Evolutionary conservation across 1,140 invertebrate species (phyloP).

Genomic region (Bombus confusus): DNA sequence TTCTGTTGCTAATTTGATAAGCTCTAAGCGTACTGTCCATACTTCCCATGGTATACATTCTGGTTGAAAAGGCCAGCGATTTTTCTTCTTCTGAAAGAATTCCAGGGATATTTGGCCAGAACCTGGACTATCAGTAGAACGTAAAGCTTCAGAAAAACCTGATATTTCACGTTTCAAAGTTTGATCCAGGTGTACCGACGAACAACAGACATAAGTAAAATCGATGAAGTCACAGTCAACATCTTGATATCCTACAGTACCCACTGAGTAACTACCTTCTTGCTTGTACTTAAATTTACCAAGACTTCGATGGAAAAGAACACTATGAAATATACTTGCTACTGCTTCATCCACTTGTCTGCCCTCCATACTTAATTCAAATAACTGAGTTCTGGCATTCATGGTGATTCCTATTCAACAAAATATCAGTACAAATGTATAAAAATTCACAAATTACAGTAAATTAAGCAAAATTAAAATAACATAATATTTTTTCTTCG

Average conservation of each 20-base stretch:
- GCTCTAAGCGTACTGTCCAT: conserved; percentile 95
- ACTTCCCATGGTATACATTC: conserved; percentile 98
- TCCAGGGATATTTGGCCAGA: conserved; percentile 95
- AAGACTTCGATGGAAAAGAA: conserved; percentile 95
- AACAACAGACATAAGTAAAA: conserved; percentile 97
- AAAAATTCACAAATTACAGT: not conserved
- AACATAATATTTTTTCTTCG: not conserved
- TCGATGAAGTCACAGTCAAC: conserved; percentile 99
- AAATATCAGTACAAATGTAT: not conserved
- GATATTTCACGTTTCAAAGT: conserved; percentile 91
- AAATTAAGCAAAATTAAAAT: not conserved
- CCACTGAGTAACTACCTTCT: conserved; percentile 96
- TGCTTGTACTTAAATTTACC: conserved; percentile 98
- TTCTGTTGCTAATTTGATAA: conserved; percentile 93
- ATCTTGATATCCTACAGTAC: conserved; percentile 96
- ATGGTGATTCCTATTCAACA: conserved; percentile 82
- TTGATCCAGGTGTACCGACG: conserved; percentile 89
- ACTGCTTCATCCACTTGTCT: conserved; percentile 97
- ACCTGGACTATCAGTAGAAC: conserved; percentile 88
- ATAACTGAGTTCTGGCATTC: conserved; percentile 94
- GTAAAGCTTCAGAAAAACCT: conserved; percentile 92
- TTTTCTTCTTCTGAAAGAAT: conserved; percentile 96
- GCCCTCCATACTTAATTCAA: conserved; percentile 95
- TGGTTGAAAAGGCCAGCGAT: conserved; percentile 92
- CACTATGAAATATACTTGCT: conserved; percentile 96